A percentile compares a stretch with the other conserved stretches of the same genome.
Evolutionary conservation across 1,140 invertebrate species (phyloP).

Genomic region (Diorhabda elongata): DNA sequence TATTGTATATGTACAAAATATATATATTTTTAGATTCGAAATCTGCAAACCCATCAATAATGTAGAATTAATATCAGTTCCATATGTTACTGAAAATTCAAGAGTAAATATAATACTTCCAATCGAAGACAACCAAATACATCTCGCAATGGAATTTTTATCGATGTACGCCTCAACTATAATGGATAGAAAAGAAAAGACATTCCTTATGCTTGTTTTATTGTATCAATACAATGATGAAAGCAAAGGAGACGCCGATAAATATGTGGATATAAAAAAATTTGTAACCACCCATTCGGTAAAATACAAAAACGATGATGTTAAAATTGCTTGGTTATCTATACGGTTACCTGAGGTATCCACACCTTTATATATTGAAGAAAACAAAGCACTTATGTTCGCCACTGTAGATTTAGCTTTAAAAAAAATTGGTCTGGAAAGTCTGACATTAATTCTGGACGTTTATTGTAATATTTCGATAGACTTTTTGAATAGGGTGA

Average conservation of each 20-base stretch:
- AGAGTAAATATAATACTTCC: slow-evolving; percentile 72
- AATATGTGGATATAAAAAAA: slow-evolving; percentile 63
- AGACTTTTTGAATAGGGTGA: slow-evolving; percentile 80
- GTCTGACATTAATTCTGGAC: slow-evolving; percentile 63
- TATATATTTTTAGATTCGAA: slow-evolving; percentile 52
- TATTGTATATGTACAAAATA: no score
- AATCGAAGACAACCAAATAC: slow-evolving; percentile 52
- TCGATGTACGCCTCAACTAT: slow-evolving; percentile 65
- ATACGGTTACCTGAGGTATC: slow-evolving; percentile 55
- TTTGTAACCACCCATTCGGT: slow-evolving; percentile 58
- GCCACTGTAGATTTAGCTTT: slow-evolving; percentile 67
- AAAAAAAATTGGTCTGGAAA: slow-evolving; percentile 66
- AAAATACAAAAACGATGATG: slow-evolving; percentile 65
- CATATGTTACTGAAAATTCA: slow-evolving; percentile 87
- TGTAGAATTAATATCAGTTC: slow-evolving; percentile 79
- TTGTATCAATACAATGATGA: slow-evolving; percentile 48
- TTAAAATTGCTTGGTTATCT: slow-evolving; percentile 67
- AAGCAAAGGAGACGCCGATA: slow-evolving; percentile 62
- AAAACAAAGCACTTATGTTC: slow-evolving; percentile 56
- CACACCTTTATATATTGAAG: slow-evolving; percentile 27
- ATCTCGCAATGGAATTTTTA: slow-evolving; percentile 61
- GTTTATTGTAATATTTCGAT: slow-evolving; percentile 63
- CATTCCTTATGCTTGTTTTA: slow-evolving; percentile 65
- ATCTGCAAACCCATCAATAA: slow-evolving; percentile 75
- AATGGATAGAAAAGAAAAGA: slow-evolving; percentile 73